Base-by-base conservation (phyloP, 2,888 invertebrate genomes). In the Agriotes lineatus region DNA sequence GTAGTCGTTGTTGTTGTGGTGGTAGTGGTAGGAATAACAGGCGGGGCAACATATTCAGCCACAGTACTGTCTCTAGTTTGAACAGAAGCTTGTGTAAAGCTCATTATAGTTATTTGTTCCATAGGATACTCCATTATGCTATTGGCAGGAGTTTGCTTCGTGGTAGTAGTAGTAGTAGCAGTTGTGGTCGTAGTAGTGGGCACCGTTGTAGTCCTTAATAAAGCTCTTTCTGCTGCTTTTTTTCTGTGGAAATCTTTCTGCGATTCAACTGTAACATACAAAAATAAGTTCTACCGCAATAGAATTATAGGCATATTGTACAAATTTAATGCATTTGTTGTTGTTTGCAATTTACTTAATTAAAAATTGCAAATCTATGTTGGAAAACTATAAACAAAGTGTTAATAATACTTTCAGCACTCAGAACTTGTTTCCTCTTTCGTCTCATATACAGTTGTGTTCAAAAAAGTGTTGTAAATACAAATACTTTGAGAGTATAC, bases 181-280 rank as follows among this genome's bases (percentile, higher is more conserved):
- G 25, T 25, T 5, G 25, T 5, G 3, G 25, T 25, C 5, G 63
- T 84, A 78, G 57, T 86, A 79, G n/a, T 85, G 79, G 42, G 83
- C 5, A 85, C 82, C 42, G 86, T 83, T 6, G 85, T 85, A 12
- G 87, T 86, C 20, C 85, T 85, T 39, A 86, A 80, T 74, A 85
- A 83, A 45, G 86, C 85, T 72, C 86, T 79, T 79, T 87, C 87
- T 22, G 87, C 85, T 67, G 85, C 83, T 72, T 85, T 87, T 77
- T 86, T 87, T 81, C 89, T 87, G 81, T 96, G 95, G 83, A 93
- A 95, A 84, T 95, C 94, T 82, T 94, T 93, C 85, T 96, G 95
- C 10, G 95, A 92, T 85, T 95, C 95, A 80, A 95, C 95, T 95
- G 85, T 10, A 88, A 87, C 69, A 33, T 25, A 25, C 4, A 25